Conservation (phyloP, 2,888 invertebrate genomes). For the Epiblema foenella region DNA sequence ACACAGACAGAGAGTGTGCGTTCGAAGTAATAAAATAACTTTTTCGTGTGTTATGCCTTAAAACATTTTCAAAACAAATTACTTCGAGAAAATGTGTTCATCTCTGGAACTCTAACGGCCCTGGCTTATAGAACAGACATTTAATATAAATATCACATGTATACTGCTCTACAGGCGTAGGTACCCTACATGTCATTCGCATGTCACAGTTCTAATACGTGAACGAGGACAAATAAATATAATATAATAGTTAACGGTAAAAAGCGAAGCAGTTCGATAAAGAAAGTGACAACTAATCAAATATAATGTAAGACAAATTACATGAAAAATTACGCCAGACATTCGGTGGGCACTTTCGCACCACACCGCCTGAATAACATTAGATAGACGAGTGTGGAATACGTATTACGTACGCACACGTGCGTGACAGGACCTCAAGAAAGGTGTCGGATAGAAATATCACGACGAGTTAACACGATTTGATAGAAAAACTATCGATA, state of each 20-base stretch:
- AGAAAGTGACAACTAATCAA: slow-evolving; percentile 2
- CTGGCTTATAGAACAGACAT: too few relatives aligned
- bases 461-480: not conserved
- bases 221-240: not conserved
- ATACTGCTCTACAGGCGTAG: not conserved
- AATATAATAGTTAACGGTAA: not conserved
- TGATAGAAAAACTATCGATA: not conserved
- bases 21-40: too few relatives aligned
- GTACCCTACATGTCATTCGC: not conserved
- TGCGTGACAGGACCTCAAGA: slow-evolving; percentile 21
- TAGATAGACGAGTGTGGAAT: slow-evolving; percentile 21
- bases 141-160: too few relatives aligned
- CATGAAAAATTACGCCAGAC: slow-evolving; percentile 28
- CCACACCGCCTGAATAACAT: slow-evolving; percentile 37
- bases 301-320: slow-evolving; percentile 17
- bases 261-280: not conserved
- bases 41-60: too few relatives aligned
- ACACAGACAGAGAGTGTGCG: too few relatives aligned
- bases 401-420: slow-evolving; percentile 18
- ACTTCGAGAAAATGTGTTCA: too few relatives aligned
- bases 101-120: too few relatives aligned
- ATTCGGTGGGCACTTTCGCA: slow-evolving; percentile 37
- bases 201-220: not conserved
- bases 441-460: slow-evolving; percentile 18
- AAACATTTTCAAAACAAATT: too few relatives aligned